Percentiles rank a stretch among this genome's conserved stretches.
Evolutionary conservation across 2,888 invertebrate species (phyloP).

Genomic region (Drosophila birchii): DNA sequence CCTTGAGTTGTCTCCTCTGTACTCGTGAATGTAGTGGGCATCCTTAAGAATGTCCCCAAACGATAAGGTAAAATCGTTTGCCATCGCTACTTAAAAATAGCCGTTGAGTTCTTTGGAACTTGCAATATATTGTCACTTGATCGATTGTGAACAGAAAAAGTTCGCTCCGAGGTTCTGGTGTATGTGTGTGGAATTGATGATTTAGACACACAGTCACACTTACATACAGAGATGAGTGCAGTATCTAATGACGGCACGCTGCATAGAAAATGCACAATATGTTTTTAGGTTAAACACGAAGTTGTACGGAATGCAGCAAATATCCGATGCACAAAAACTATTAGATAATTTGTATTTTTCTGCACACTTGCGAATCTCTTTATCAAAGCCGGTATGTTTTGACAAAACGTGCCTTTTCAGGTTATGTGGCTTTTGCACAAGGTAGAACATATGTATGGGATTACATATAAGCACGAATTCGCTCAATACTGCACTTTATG

Average conservation of each 20-base stretch:
- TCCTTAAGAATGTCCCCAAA: conserved; percentile 29
- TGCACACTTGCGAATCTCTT: conserved; percentile 14
- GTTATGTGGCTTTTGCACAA: not conserved
- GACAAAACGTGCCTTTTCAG: not conserved
- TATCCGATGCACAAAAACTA: conserved; percentile 23
- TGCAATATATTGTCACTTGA: conserved; percentile 8
- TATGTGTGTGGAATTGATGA: conserved; percentile 22
- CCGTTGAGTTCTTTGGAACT: conserved; percentile 23
- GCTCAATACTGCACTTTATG: conserved; percentile 2
- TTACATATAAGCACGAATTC: conserved; percentile 2
- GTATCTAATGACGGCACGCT: conserved; percentile 21
- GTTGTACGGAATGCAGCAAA: conserved; percentile 26
- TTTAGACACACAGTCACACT: conserved; percentile 10
- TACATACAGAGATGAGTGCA: conserved; percentile 11
- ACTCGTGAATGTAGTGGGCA: conserved; percentile 37
- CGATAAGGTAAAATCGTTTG: conserved; percentile 31
- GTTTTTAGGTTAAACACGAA: conserved; percentile 22
- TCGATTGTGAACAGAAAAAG: conserved; percentile 7
- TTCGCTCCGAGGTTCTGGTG: conserved; percentile 10
- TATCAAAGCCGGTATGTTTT: not conserved
- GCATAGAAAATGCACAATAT: conserved; percentile 16
- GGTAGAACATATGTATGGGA: not conserved
- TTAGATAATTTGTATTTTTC: conserved; percentile 12
- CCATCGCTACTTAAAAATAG: conserved; percentile 28
- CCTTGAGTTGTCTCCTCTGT: conserved; percentile 30